Percentiles rank a stretch among this genome's conserved stretches.
phyloP scores from a whole-genome alignment of 2,888 invertebrate genomes.

The Hipparchia sbordonii region DNA sequence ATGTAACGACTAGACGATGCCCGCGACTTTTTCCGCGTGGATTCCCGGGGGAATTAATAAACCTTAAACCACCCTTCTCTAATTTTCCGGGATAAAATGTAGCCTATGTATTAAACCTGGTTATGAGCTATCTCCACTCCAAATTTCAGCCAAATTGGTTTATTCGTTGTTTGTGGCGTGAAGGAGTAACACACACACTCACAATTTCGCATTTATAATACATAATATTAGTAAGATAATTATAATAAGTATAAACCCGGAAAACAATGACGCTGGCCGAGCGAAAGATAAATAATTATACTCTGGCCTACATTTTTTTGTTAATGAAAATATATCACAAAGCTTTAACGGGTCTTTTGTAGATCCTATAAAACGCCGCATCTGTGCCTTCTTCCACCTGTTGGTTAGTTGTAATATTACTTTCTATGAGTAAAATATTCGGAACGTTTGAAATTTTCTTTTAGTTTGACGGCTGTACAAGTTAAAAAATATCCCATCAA shows the following conservation, averaged over 20 bases:
- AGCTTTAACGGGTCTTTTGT: constrained; percentile 26
- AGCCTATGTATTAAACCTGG: too few relatives aligned
- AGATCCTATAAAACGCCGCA: constrained; percentile 12
- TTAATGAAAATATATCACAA: constrained; percentile 25
- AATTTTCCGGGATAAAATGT: too few relatives aligned
- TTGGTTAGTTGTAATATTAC: neutral
- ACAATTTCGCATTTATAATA: too few relatives aligned
- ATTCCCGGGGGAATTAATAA: too few relatives aligned
- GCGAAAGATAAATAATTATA: constrained; percentile 21
- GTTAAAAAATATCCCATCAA: too few relatives aligned
- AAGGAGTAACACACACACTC: too few relatives aligned
- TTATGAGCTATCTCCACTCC: too few relatives aligned
- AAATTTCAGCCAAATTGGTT: too few relatives aligned
- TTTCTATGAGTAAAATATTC: neutral
- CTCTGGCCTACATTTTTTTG: constrained; percentile 24
- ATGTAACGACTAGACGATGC: too few relatives aligned
- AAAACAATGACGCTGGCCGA: constrained; percentile 23
- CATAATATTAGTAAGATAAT: neutral
- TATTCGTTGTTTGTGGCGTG: too few relatives aligned
- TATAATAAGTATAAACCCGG: constrained; percentile 3
- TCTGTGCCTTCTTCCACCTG: constrained; percentile 14
- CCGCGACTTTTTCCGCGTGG: too few relatives aligned
- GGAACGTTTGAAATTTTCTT: neutral
- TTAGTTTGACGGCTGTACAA: neutral
- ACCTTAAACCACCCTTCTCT: too few relatives aligned